Percentiles rank a stretch among this genome's conserved stretches.
phyloP scores from a whole-genome alignment of 53 echinoderm and acorn worm genomes.

The Actinopyga echinites region DNA sequence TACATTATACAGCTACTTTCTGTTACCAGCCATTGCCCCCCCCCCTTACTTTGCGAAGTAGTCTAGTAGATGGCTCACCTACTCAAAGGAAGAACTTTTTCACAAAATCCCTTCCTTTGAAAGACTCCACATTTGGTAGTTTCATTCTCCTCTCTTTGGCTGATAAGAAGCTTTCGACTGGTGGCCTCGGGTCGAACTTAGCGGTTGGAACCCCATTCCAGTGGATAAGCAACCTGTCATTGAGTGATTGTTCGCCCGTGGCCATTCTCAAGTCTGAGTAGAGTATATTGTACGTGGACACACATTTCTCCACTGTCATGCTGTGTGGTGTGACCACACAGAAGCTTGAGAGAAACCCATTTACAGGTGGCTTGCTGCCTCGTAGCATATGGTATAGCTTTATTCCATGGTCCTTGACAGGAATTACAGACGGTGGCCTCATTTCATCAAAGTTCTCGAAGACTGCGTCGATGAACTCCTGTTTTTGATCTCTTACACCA shows the following conservation, averaged over 20 bases:
- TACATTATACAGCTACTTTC: no score
- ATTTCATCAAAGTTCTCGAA: conserved; percentile 2
- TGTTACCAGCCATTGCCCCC: no score
- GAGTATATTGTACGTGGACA: conserved; percentile 19
- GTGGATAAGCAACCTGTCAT: conserved; percentile 22
- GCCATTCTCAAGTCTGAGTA: conserved; percentile 4
- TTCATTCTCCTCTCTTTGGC: conserved; percentile 10
- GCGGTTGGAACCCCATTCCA: conserved; percentile 28
- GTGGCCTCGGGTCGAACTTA: background rate
- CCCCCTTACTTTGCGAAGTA: no score
- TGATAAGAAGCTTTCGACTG: background rate
- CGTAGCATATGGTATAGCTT: conserved; percentile 14
- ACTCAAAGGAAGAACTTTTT: background rate
- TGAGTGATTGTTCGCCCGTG: background rate
- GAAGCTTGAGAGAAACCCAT: conserved; percentile 19
- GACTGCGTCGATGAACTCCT: background rate
- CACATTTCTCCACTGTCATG: conserved; percentile 31
- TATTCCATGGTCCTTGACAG: background rate
- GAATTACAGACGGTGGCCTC: background rate
- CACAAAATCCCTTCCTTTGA: background rate
- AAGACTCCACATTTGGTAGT: background rate
- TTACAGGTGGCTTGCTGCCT: background rate
- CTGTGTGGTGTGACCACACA: conserved; percentile 33
- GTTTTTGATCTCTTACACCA: background rate
- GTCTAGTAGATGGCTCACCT: no score